These are phyloP conservation scores for Rhyacichthys aspro DNA, from an alignment of 2,797 vertebrate species.

Conservation along the genomic window DNA sequence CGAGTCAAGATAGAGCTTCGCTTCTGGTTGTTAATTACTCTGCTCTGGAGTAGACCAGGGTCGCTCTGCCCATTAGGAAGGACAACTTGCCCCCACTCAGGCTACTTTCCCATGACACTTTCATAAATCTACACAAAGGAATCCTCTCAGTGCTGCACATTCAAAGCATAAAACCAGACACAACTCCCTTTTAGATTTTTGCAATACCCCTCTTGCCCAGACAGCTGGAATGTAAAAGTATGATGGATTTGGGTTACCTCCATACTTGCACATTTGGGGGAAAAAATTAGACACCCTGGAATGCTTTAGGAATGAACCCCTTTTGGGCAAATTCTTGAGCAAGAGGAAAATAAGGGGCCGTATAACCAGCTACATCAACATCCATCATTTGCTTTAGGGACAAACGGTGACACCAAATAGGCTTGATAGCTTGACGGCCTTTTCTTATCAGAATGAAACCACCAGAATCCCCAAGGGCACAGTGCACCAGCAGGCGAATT, in stretches of 20 bases:
- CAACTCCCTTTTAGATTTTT: slow-evolving; percentile 1
- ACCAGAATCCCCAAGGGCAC: slow-evolving; percentile 5
- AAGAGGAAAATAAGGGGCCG: slow-evolving; percentile 27
- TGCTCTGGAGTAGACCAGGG: slow-evolving; percentile 55
- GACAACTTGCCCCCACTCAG: slow-evolving; percentile 38
- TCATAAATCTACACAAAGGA: slow-evolving; percentile 57
- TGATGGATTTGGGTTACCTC: slow-evolving; percentile 16
- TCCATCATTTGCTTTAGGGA: slow-evolving; percentile 37
- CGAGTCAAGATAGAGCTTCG: slow-evolving; percentile 48
- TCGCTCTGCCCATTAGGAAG: slow-evolving; percentile 57
- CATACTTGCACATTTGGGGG: slow-evolving; percentile 17
- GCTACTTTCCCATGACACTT: slow-evolving; percentile 55
- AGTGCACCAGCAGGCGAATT: slow-evolving; percentile 16
- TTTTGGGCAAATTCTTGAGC: slow-evolving; percentile 48
- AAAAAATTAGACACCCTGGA: slow-evolving; percentile 46
- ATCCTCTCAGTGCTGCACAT: slow-evolving; percentile 36
- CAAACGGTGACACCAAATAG: slow-evolving; percentile 53
- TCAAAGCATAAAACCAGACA: slow-evolving; percentile 14
- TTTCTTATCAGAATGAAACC: slow-evolving; percentile 45
- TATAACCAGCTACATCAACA: slow-evolving; percentile 27
- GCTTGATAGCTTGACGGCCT: slow-evolving; percentile 45
- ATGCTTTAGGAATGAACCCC: slow-evolving; percentile 53
- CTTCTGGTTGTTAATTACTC: slow-evolving; percentile 55
- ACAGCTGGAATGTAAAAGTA: slow-evolving; percentile 25
- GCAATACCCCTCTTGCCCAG: not conserved